phyloP scores from a whole-genome alignment of 2,113 vertebrate genomes.

The Mus spicilegus region DNA sequence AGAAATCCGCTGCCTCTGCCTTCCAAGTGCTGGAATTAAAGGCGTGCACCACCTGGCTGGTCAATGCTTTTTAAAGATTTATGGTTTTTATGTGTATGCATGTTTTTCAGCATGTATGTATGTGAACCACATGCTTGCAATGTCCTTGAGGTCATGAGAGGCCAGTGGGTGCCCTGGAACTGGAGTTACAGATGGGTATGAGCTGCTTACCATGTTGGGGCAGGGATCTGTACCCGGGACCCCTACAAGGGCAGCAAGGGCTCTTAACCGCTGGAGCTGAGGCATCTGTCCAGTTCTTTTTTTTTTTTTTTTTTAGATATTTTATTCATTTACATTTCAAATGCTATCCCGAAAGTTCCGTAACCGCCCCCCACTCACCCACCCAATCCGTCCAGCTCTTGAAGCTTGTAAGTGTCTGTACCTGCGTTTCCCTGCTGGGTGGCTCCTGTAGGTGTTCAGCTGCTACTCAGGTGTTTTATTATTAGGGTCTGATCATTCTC shows the following conservation, averaged over 20 bases:
- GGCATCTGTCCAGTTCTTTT: neutral
- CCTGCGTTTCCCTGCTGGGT: neutral
- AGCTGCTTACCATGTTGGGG: neutral
- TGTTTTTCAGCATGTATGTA: neutral
- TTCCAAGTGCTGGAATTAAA: neutral
- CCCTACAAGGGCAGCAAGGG: neutral
- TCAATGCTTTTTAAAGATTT: neutral
- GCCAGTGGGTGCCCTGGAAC: neutral
- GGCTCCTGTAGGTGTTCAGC: neutral
- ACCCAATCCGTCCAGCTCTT: neutral
- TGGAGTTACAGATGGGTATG: neutral
- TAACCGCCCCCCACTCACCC: too few species aligned
- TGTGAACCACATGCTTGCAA: neutral
- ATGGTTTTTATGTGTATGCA: neutral
- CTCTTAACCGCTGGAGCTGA: neutral
- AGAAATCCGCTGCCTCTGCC: neutral
- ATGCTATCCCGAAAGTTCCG: too few species aligned
- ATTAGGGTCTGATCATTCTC: conserved; percentile 47
- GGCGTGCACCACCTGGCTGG: too few species aligned
- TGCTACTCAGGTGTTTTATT: conserved; percentile 13
- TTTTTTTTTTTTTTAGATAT: too few species aligned
- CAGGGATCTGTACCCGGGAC: neutral
- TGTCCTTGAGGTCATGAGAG: too few species aligned
- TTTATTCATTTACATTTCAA: too few species aligned
- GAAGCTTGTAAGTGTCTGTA: neutral